phyloP scores from a whole-genome alignment of 2,797 vertebrate species.

The Lophius americanus region DNA sequence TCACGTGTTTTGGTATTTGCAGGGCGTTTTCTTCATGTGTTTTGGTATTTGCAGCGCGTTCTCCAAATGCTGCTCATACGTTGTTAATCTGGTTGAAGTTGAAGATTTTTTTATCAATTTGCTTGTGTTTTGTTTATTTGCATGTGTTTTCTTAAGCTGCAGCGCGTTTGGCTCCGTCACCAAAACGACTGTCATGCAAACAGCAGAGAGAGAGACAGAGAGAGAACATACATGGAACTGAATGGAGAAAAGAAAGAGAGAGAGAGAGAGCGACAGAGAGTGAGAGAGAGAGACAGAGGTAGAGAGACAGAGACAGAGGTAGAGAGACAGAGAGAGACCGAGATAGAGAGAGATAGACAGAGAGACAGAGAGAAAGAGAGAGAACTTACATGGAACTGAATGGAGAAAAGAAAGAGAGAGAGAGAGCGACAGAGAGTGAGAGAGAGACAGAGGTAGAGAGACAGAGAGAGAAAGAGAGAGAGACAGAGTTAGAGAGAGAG shows the following conservation, averaged over 20 bases:
- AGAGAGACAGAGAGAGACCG: background rate
- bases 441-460: slow-evolving; percentile 6
- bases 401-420: no score
- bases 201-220: slow-evolving; percentile 8
- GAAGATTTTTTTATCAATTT: no score
- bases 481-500: background rate
- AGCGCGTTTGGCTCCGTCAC: no score
- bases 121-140: no score
- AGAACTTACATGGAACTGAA: no score
- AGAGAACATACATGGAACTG: slow-evolving; percentile 12
- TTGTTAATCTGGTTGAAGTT: no score
- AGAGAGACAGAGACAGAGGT: slow-evolving; percentile 20
- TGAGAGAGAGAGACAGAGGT: slow-evolving; percentile 27
- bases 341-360: background rate
- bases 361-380: background rate
- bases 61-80: no score
- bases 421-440: no score
- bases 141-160: no score
- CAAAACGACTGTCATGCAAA: slow-evolving; percentile 54
- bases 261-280: slow-evolving; percentile 26
- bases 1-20: no score
- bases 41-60: no score
- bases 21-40: no score
- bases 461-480: background rate
- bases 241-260: slow-evolving; percentile 27